phyloP scores from a whole-genome alignment of 2,797 vertebrate genomes.

The Anguilla obscura region DNA sequence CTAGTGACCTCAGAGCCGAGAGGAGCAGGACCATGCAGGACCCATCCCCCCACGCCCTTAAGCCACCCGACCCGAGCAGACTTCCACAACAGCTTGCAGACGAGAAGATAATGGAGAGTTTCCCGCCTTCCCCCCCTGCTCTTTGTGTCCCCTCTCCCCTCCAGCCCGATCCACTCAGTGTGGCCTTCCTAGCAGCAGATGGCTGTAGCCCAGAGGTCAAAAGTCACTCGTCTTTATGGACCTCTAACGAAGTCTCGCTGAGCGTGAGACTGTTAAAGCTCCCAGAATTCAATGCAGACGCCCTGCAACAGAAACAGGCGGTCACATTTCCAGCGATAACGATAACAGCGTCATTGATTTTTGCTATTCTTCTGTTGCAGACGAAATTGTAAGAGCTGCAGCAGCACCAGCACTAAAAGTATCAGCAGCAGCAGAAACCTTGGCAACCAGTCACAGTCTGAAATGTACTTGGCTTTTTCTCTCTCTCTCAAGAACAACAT shows the following conservation, averaged over 20 bases:
- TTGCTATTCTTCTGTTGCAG: background rate
- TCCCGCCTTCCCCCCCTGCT: conserved; percentile 13
- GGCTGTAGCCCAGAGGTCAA: conserved; percentile 26
- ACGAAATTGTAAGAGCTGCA: background rate
- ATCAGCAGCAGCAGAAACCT: background rate
- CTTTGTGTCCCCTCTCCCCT: background rate
- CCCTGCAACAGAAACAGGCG: no score
- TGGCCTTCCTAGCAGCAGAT: conserved; percentile 30
- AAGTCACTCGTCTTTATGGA: conserved; percentile 12
- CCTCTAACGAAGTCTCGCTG: background rate
- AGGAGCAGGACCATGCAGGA: background rate
- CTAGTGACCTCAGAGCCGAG: background rate
- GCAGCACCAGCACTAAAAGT: background rate
- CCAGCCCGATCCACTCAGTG: background rate
- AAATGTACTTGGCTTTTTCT: background rate
- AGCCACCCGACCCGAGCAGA: conserved; percentile 14
- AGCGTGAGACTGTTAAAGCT: background rate
- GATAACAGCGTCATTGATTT: background rate
- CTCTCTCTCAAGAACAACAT: background rate
- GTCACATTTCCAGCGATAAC: background rate
- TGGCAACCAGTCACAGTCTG: background rate
- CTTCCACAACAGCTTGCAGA: conserved; percentile 37
- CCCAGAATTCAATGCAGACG: background rate
- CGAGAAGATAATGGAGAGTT: background rate
- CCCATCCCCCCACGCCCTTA: background rate